Conservation (phyloP, 2,797 vertebrate species). For the Gymnopithys bicolor region DNA sequence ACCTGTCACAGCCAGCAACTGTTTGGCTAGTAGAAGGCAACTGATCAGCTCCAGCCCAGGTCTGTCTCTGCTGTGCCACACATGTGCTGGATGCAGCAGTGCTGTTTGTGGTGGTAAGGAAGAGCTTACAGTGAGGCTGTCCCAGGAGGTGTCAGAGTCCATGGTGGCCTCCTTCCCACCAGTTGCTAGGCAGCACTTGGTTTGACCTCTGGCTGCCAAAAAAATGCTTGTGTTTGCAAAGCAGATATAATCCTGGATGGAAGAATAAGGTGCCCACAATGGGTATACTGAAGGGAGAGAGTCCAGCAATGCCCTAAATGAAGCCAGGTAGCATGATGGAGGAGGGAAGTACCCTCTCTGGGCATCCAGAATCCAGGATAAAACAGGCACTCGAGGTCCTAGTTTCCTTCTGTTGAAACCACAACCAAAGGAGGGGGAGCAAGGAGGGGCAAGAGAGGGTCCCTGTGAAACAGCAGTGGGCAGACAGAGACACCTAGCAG, state of each 20-base stretch:
- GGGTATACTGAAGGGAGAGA: not conserved
- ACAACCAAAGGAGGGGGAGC: fast-evolving
- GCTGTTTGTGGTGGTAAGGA: not conserved
- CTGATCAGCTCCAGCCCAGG: not conserved
- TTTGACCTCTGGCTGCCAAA: constrained; percentile 59
- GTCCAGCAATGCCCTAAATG: not conserved
- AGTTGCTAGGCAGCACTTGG: not conserved
- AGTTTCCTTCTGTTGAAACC: not conserved
- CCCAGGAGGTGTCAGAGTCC: constrained; percentile 19
- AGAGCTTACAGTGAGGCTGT: not conserved
- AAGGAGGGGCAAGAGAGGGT: fast-evolving
- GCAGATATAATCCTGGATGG: constrained; percentile 43
- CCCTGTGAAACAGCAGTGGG: fast-evolving
- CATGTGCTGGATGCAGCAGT: not conserved
- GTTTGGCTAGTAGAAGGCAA: not conserved
- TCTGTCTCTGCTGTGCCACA: not conserved
- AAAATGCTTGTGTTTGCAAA: constrained; percentile 43
- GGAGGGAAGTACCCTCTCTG: not conserved
- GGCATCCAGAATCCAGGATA: not conserved
- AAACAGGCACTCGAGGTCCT: not conserved
- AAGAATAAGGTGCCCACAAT: not conserved
- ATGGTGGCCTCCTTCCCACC: not conserved
- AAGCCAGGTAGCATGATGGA: not conserved
- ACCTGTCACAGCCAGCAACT: not conserved
- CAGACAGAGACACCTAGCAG: not conserved